These are phyloP conservation scores for Conus ventricosus DNA, from an alignment of 1,140 invertebrate genomes.

Conservation along the genomic window DNA sequence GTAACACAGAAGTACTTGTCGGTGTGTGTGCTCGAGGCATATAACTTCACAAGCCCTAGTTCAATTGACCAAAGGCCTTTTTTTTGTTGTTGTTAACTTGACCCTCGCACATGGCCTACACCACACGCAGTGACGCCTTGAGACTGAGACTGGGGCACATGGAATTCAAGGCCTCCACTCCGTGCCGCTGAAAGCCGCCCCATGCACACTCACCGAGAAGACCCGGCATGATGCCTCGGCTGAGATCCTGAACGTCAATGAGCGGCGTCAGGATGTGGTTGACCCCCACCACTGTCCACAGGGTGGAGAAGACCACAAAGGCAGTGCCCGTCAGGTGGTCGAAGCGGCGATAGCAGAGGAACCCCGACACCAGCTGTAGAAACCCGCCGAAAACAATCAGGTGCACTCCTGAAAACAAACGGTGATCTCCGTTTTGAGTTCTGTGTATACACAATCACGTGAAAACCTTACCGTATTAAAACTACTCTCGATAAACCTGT, in stretches of 20 bases:
- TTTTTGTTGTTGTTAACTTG: too few relatives aligned
- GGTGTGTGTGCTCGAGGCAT: too few relatives aligned
- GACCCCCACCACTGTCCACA: constrained; percentile 62
- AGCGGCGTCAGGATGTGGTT: constrained; percentile 49
- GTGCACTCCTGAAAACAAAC: constrained; percentile 58
- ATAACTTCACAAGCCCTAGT: too few relatives aligned
- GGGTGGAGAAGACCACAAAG: constrained; percentile 57
- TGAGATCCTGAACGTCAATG: constrained; percentile 37
- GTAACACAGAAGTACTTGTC: too few relatives aligned
- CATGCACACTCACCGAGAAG: constrained; percentile 43
- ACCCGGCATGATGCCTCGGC: constrained; percentile 49
- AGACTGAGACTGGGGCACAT: too few relatives aligned
- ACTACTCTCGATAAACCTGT: too few relatives aligned
- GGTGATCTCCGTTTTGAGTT: not conserved
- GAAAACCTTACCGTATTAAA: too few relatives aligned
- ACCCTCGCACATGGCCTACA: too few relatives aligned
- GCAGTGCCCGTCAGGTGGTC: constrained; percentile 63
- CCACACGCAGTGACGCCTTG: too few relatives aligned
- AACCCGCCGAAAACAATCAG: constrained; percentile 62
- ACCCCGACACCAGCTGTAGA: constrained; percentile 55
- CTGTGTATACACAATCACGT: not conserved
- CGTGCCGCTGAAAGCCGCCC: too few relatives aligned
- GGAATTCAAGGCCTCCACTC: too few relatives aligned
- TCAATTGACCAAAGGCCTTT: too few relatives aligned
- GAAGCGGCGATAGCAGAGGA: constrained; percentile 55